These are phyloP conservation scores for Picathartes gymnocephalus DNA, from an alignment of 2,113 vertebrate species.

Conservation along the genomic window DNA sequence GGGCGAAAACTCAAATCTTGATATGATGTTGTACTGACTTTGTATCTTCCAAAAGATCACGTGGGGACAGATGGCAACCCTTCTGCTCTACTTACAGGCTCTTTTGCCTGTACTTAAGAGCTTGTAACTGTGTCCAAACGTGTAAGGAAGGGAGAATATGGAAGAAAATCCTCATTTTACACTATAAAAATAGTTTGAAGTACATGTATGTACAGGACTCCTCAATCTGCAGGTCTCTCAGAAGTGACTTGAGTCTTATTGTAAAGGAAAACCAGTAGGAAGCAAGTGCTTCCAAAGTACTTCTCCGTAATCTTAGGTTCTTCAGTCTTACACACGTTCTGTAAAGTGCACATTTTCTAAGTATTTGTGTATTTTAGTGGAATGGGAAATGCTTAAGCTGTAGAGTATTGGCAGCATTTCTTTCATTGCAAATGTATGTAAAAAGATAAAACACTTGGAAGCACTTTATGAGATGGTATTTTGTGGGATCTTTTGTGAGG, in stretches of 20 bases:
- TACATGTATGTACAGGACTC: background rate
- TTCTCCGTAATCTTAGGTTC: background rate
- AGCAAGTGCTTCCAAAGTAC: background rate
- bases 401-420: background rate
- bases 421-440: background rate
- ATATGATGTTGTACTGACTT: background rate
- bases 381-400: background rate
- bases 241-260: background rate
- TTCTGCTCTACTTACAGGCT: background rate
- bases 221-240: background rate
- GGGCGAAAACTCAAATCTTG: background rate
- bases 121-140: background rate
- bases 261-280: background rate
- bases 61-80: background rate
- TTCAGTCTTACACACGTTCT: background rate
- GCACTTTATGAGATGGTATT: background rate
- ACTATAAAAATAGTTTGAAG: background rate
- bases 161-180: background rate
- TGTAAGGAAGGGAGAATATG: background rate
- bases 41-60: background rate
- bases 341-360: background rate
- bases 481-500: background rate
- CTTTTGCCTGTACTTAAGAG: background rate
- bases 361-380: background rate
- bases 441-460: background rate